phyloP scores from a whole-genome alignment of 1,140 invertebrate species.

The Sesamia nonagrioides region DNA sequence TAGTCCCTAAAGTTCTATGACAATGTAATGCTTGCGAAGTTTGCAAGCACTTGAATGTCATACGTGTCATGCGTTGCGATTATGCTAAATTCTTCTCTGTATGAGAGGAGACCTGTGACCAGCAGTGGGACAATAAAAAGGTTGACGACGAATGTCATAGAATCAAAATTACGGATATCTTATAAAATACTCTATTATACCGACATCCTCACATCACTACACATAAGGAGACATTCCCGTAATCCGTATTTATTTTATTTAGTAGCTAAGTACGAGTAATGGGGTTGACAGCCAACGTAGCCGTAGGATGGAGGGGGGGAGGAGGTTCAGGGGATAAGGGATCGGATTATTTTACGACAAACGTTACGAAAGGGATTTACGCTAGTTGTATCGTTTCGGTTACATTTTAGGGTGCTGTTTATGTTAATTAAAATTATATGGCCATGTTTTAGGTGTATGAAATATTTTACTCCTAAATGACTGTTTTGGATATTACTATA shows the following conservation, averaged over 20 bases:
- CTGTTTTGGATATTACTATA: background rate
- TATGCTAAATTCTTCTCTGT: too few species aligned
- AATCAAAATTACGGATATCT: background rate
- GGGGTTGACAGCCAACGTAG: slow-evolving; percentile 39
- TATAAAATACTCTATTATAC: background rate
- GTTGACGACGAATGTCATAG: background rate
- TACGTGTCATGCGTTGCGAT: too few species aligned
- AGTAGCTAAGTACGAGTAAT: slow-evolving; percentile 63
- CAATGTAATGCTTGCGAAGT: too few species aligned
- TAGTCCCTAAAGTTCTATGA: too few species aligned
- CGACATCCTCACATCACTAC: slow-evolving; percentile 16
- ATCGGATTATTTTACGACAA: slow-evolving; percentile 58
- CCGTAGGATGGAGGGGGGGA: background rate
- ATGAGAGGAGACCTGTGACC: too few species aligned
- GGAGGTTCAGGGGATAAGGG: slow-evolving; percentile 37
- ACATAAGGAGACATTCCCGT: slow-evolving; percentile 52
- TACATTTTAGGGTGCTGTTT: slow-evolving; percentile 26
- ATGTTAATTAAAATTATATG: slow-evolving; percentile 27
- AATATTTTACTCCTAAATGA: background rate
- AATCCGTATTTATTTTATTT: slow-evolving; percentile 67
- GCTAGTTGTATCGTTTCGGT: slow-evolving; percentile 41
- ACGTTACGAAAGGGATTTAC: slow-evolving; percentile 45
- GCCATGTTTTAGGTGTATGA: background rate
- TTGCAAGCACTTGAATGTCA: too few species aligned
- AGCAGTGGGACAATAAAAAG: too few species aligned